Base-by-base conservation (phyloP, 2,797 vertebrate genomes). In the Danio choprae region DNA sequence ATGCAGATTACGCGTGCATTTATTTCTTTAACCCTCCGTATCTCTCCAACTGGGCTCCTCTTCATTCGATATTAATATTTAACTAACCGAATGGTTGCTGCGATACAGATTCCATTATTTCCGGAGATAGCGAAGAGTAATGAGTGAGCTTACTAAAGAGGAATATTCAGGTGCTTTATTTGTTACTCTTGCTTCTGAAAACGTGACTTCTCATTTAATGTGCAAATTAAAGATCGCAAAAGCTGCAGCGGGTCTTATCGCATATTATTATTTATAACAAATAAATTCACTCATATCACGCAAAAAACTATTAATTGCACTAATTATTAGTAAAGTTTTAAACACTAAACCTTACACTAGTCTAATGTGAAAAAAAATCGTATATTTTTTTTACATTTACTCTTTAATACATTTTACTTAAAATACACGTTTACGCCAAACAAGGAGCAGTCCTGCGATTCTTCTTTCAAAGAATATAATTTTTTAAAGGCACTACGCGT, bases 401-500 rank as follows among this genome's bases (percentile, higher is more conserved):
- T 29, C 1, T 29, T 29, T 29, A 29, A 29, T 29, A 29, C 29
- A 29, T 29, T 29, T 29, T 29, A 29, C 29, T 1, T 3, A 63
- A 55, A 85, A 71, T 20, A 18, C 70, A 80, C 53, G 77, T 74
- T 80, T 11, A 38, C 48, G 53, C 84, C 81, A 81, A 83, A 29
- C 46, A 63, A 81, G 83, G 86, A 87, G 68, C 18, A 82, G 67
- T 86, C 73, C 46, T 55, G 82, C 79, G 50, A 82, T 87, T 87
- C 79, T 82, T 81, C 63, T 87, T 85, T 85, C 55, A 71, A 84
- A 82, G 67, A 86, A 86, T 86, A 87, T 91, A 91, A 90, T 88
- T 89, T 91, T 77, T 87, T 86, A 38, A 88, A 55, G 83, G 60
- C 84, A 80, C 93, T 90, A 91, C 87, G 90, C 80, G 83, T 91